These are phyloP conservation scores for Hydractinia echinata DNA, from an alignment of 30 jellyfish, hydroid and myxozoan genomes.

Conservation along the genomic window DNA sequence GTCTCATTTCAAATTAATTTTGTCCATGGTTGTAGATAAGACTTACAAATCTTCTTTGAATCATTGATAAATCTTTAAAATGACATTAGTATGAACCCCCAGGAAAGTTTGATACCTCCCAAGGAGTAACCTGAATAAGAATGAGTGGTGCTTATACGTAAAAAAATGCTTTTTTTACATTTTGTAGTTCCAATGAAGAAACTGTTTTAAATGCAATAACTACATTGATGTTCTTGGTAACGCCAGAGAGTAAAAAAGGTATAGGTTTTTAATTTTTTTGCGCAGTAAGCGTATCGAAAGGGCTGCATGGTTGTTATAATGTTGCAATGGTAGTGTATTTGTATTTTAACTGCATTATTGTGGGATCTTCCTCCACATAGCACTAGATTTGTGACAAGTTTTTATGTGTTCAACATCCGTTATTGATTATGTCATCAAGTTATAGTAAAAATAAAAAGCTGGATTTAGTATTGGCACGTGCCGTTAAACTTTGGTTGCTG, in stretches of 20 bases:
- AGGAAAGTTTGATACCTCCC: no score
- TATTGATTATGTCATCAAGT: neutral
- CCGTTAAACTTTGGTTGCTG: neutral
- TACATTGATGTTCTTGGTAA: slow-evolving; percentile 47
- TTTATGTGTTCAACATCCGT: neutral
- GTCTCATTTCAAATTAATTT: no score
- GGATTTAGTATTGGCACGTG: no score
- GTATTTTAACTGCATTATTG: neutral
- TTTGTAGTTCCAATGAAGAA: slow-evolving; percentile 62
- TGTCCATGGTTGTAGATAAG: no score
- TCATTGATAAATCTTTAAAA: no score
- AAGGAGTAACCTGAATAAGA: no score
- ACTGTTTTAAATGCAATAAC: slow-evolving; percentile 75
- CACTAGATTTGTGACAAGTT: neutral
- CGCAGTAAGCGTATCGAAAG: no score
- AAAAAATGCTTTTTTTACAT: neutral
- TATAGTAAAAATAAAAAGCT: neutral
- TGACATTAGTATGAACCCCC: no score
- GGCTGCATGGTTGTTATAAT: no score
- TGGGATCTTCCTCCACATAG: neutral
- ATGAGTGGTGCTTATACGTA: neutral
- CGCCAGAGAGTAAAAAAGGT: slow-evolving; percentile 65
- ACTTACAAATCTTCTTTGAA: no score
- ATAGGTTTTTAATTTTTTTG: neutral
- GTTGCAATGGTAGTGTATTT: neutral